Percentiles rank a stretch among this genome's conserved stretches.
Conservation (phyloP, 2,113 vertebrate genomes). For the Abramis brama region DNA sequence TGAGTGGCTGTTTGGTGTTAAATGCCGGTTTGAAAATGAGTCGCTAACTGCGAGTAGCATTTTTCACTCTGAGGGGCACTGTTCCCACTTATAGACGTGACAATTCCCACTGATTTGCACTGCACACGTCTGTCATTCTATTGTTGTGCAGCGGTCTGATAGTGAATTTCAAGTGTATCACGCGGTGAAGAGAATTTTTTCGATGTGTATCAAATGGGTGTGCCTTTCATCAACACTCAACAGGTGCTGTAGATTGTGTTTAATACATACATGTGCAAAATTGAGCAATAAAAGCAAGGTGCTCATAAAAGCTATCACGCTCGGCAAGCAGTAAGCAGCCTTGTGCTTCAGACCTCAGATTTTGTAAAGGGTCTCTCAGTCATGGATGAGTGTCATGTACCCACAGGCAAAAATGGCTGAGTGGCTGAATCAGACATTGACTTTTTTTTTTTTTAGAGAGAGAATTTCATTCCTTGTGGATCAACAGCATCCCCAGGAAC, state of each 20-base stretch:
- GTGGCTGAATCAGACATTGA: neutral
- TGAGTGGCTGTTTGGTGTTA: conserved; percentile 33
- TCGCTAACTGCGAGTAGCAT: conserved; percentile 38
- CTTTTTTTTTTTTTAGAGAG: neutral
- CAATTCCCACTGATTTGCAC: conserved; percentile 28
- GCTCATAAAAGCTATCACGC: neutral
- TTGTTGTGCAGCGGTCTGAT: conserved; percentile 22
- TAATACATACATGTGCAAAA: neutral
- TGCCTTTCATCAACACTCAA: conserved; percentile 9
- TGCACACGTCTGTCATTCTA: neutral
- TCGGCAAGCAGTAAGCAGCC: neutral
- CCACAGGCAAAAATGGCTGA: neutral
- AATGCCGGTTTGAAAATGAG: conserved; percentile 31
- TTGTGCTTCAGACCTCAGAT: neutral
- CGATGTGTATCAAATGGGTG: conserved; percentile 1
- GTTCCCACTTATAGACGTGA: conserved; percentile 32
- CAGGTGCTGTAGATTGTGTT: conserved; percentile 10
- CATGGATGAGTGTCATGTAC: neutral
- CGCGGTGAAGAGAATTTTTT: conserved; percentile 17
- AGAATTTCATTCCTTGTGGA: neutral
- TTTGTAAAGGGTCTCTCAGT: neutral
- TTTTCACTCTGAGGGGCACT: conserved; percentile 44
- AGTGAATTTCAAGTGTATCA: conserved; percentile 36
- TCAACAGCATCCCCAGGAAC: neutral
- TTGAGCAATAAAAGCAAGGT: conserved; percentile 7